Conservation (phyloP, 2,113 vertebrate genomes). For the Oreochromis tanganicae region DNA sequence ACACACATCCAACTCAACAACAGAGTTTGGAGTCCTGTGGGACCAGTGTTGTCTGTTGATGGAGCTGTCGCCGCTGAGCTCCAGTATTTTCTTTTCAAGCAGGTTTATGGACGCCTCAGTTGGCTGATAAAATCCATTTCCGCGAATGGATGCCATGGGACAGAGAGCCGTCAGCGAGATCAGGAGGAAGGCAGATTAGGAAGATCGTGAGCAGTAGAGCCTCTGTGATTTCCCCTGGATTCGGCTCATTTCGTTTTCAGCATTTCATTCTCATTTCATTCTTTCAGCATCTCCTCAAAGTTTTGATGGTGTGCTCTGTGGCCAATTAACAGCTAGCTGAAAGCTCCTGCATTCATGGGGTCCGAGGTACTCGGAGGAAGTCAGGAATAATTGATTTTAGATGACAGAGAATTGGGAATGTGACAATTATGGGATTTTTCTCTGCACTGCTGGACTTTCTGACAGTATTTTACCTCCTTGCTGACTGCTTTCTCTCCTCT, state of each 20-base stretch:
- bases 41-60: conserved; percentile 28
- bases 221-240: conserved; percentile 17
- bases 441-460: not conserved
- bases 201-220: not conserved
- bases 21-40: not conserved
- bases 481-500: not conserved
- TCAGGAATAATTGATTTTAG: conserved; percentile 3
- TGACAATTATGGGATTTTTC: not conserved
- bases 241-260: not conserved
- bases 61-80: conserved; percentile 24
- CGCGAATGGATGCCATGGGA: conserved; percentile 20
- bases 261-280: not conserved
- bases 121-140: conserved; percentile 42
- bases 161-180: not conserved
- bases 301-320: conserved; percentile 17
- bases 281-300: not conserved
- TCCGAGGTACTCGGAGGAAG: not conserved
- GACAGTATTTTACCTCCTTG: not conserved
- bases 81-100: conserved; percentile 10
- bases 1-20: not conserved
- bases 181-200: not conserved
- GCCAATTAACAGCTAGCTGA: conserved; percentile 35
- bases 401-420: not conserved
- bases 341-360: not conserved
- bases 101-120: conserved; percentile 29